phyloP scores from a whole-genome alignment of 1,140 invertebrate species.

The Diachasma alloeum region DNA sequence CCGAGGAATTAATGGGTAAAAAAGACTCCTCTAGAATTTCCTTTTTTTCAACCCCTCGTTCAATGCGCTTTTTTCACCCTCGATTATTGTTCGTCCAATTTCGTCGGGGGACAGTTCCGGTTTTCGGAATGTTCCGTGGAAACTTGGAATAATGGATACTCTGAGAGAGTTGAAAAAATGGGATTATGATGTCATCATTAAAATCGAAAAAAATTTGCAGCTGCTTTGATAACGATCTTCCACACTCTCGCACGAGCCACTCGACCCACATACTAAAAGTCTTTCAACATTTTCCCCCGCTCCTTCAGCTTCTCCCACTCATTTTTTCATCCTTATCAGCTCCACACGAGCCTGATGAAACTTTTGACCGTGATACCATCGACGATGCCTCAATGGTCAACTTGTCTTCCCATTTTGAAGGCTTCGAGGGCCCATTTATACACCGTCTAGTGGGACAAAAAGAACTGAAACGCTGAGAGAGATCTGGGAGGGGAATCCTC shows the following conservation, averaged over 20 bases:
- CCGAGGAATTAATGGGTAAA: background rate
- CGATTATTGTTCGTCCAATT: constrained; percentile 3
- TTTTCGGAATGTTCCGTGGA: background rate
- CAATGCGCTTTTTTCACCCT: background rate
- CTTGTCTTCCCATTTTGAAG: background rate
- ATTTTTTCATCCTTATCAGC: background rate
- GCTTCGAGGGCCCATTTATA: background rate
- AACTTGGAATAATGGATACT: background rate
- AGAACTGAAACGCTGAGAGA: background rate
- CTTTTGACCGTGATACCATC: background rate
- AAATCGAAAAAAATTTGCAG: background rate
- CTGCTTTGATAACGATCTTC: background rate
- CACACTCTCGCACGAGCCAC: background rate
- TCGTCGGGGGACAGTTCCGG: background rate
- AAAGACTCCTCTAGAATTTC: background rate
- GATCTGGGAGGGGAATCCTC: background rate
- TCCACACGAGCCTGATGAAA: background rate
- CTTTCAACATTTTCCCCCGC: background rate
- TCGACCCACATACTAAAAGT: background rate
- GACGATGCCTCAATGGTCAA: background rate
- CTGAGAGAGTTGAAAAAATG: background rate
- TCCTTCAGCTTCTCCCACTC: background rate
- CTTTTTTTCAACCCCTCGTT: background rate
- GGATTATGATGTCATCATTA: background rate
- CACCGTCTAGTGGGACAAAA: background rate